Evolutionary conservation across 35 echinoderm and acorn worm genomes (phyloP), one percentile per base, ranked within the genome.

Genomic region (Ophioderma brevispina): DNA sequence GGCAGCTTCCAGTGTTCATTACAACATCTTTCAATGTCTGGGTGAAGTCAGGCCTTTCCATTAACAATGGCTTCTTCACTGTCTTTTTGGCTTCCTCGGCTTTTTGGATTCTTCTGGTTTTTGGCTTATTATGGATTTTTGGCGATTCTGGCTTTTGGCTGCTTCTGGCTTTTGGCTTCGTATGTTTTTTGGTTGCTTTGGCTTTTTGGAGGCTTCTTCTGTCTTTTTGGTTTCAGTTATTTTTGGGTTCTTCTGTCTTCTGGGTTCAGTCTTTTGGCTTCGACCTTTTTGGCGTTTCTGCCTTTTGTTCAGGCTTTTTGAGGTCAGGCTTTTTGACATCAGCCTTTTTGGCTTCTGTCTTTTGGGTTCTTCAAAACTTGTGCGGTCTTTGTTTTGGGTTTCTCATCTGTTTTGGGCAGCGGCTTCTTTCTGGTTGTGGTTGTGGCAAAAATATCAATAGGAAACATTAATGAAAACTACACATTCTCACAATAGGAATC

Each of bases 1-100:
- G 37, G 10, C 52, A 75, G 21, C 38, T 82, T n/a, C 82, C 82
- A 77, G 70, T 52, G 37, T 56, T 18, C n/a, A 13, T 49, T 33
- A 81, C 87, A 81, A 35, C 43, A 64, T 81, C 52, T 19, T 81
- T 46, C 34, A 89, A 80, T 34, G 21, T 35, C 21, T 64, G 40
- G 17, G 78, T 77, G 78, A 89, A 89, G 11, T 43, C 31, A 10
- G 87, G 87, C 40, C 49, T 80, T 18, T 37, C 30, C 19, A 1
- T 56, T 33, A 30, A 38, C 70, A 37, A 36, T 59, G 78, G 40
- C 8, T 79, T 40, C 33, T 79, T 52, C 32, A 78, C 59, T 41
- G 76, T 31, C 34, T 23, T 39, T 87, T 31, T 42, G 38, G 80
- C 38, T 39, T 38, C 37, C 42, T 82, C 80, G 19, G 2, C 11